These are phyloP conservation scores for Drosophila ambigua DNA, from an alignment of 1,140 invertebrate species.

Conservation along the genomic window DNA sequence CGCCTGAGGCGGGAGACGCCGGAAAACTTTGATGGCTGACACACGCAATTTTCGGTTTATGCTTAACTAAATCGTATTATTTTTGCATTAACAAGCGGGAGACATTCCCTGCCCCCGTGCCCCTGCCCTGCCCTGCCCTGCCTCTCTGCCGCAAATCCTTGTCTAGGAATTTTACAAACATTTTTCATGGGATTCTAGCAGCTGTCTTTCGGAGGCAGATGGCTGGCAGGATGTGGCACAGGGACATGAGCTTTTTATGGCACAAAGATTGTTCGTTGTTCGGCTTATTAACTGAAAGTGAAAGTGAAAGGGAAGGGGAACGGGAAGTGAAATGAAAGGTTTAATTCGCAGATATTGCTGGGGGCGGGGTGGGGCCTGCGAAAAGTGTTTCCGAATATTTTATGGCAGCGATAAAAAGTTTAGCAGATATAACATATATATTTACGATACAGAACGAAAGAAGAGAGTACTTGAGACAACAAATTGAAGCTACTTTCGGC, in stretches of 20 bases:
- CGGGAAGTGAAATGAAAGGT: conserved; percentile 52
- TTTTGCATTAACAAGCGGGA: conserved; percentile 63
- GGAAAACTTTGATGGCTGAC: conserved; percentile 22
- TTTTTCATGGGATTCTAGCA: conserved; percentile 62
- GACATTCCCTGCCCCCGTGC: no score
- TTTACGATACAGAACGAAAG: conserved; percentile 17
- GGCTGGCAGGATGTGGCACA: conserved; percentile 53
- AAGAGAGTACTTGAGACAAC: background rate
- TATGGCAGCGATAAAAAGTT: conserved; percentile 43
- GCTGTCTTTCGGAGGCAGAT: conserved; percentile 58
- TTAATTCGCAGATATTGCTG: conserved; percentile 45
- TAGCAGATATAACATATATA: conserved; percentile 24
- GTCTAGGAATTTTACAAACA: conserved; percentile 55
- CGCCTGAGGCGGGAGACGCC: conserved; percentile 1
- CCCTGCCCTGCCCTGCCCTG: background rate
- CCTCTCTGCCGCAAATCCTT: conserved; percentile 36
- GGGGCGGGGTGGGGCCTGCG: no score
- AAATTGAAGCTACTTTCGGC: conserved; percentile 15
- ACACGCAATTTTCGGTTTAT: conserved; percentile 47
- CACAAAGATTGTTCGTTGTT: conserved; percentile 28
- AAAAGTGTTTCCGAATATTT: conserved; percentile 17
- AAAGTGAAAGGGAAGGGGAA: conserved; percentile 17
- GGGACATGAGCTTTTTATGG: conserved; percentile 73
- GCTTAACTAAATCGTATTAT: conserved; percentile 75
- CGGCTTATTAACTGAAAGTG: conserved; percentile 62